Evolutionary conservation across 2,797 vertebrate genomes (phyloP), one percentile per base, ranked within the genome.

Genomic region (Orestias chungarensis): DNA sequence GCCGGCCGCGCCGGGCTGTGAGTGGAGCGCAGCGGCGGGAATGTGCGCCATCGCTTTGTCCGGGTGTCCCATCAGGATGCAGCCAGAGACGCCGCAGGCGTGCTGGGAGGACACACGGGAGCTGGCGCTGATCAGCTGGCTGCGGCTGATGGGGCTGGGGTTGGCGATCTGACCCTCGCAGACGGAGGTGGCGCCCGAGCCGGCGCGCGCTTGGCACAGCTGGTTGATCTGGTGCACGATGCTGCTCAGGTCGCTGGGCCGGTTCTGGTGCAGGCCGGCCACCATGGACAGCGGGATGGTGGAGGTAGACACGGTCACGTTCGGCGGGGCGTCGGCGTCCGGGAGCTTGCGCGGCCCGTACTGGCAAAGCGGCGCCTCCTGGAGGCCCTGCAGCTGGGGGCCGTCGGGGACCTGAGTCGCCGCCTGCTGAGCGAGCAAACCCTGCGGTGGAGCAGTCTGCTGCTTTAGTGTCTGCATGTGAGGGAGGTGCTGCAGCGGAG

Each of bases 191-290:
- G 86, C 76, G 76, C 50, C 95, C 93, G 82, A 91, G 88, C 79
- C 95, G 4, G 95, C 95, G n/a, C 96, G 95, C 0, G 96, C 96
- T 95, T 98, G 97, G 92, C 97, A 98, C 93, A 98, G 92, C 93
- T 97, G 97, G 92, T 96, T 97, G 90, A 99, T 96, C 94, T 98
- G 98, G 91, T 96, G 96, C 83, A 99, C 96, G n/a, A 99, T 96
- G 92, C 95, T 97, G 91, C 95, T 98, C 87, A 99, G 93, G 94
- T 97, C 96, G 43, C 96, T 88, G 0, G 94, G 94, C 0, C 95
- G 95, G 0, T 94, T 96, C 85, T 96, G 95, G 43, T 96, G 94
- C 92, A 97, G 89, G 82, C 93, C 93, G 76, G 96, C 90, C 50
- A 95, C 95, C 17, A 97, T 95, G 0, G 96, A 96, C 89, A 97